These are phyloP conservation scores for Eptatretus burgeri DNA, from an alignment of 2,113 vertebrate species.

Conservation along the genomic window DNA sequence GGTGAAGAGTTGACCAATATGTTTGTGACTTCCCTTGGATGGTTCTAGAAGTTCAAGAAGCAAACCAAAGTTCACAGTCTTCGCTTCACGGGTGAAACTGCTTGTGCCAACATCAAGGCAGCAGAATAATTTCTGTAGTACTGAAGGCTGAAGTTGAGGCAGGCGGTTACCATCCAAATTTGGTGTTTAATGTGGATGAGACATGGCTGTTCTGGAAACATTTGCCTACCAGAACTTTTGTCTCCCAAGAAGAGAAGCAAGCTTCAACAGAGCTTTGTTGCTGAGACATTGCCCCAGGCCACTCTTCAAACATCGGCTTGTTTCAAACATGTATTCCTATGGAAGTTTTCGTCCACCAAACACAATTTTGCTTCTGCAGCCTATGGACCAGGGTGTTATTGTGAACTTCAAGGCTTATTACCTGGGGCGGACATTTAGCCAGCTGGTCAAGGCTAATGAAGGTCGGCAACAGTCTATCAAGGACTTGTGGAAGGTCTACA, in stretches of 20 bases:
- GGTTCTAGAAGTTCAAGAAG: too few species aligned
- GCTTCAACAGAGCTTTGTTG: not conserved
- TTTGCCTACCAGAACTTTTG: too few species aligned
- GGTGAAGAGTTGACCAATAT: too few species aligned
- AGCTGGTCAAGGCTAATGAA: not conserved
- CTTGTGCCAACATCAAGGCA: too few species aligned
- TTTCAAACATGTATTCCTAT: not conserved
- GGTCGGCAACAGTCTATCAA: not conserved
- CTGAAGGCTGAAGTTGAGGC: not conserved
- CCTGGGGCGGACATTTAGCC: not conserved
- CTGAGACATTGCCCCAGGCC: slow-evolving; percentile 1
- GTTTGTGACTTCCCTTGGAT: too few species aligned
- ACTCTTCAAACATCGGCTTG: not conserved
- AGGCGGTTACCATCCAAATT: not conserved
- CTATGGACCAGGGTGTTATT: slow-evolving; percentile 1
- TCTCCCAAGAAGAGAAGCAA: too few species aligned
- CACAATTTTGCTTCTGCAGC: not conserved
- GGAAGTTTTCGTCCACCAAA: not conserved
- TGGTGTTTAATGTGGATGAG: slow-evolving; percentile 2
- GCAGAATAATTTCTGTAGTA: too few species aligned
- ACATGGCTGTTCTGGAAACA: slow-evolving; percentile 4
- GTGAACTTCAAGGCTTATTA: not conserved
- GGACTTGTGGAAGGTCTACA: not conserved
- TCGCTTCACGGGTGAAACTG: too few species aligned
- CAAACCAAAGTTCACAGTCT: too few species aligned